phyloP scores from a whole-genome alignment of 2,888 invertebrate genomes.

The Rutpela maculata region DNA sequence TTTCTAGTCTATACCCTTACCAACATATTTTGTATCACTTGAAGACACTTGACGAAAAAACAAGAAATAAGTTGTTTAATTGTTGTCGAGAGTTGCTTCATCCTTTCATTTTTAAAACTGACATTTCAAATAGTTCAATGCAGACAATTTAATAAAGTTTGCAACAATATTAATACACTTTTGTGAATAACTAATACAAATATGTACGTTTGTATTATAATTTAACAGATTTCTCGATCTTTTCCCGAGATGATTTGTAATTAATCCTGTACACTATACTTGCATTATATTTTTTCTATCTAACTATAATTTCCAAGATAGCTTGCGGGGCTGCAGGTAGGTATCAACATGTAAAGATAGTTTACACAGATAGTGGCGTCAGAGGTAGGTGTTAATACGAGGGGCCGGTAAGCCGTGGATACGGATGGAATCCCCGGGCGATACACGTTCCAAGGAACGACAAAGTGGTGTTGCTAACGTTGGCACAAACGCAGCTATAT shows the following conservation, averaged over 20 bases:
- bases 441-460: conserved; percentile 45
- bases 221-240: too few relatives aligned
- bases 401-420: conserved; percentile 46
- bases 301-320: conserved; percentile 45
- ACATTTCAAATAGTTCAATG: too few relatives aligned
- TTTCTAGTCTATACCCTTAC: too few relatives aligned
- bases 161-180: too few relatives aligned
- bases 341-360: conserved; percentile 52
- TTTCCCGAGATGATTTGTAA: not conserved
- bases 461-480: conserved; percentile 26
- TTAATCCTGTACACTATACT: conserved; percentile 13
- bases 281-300: conserved; percentile 39
- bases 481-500: conserved; percentile 20
- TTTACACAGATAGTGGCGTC: conserved; percentile 53
- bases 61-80: too few relatives aligned
- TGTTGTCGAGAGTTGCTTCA: too few relatives aligned
- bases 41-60: too few relatives aligned
- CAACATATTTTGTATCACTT: too few relatives aligned
- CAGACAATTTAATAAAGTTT: too few relatives aligned
- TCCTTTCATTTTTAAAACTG: too few relatives aligned
- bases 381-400: conserved; percentile 58
- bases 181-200: too few relatives aligned
- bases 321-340: conserved; percentile 49
- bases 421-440: conserved; percentile 40
- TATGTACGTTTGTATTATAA: too few relatives aligned